phyloP scores from a whole-genome alignment of 2,113 vertebrate genomes.

The Coptodon rendalli region DNA sequence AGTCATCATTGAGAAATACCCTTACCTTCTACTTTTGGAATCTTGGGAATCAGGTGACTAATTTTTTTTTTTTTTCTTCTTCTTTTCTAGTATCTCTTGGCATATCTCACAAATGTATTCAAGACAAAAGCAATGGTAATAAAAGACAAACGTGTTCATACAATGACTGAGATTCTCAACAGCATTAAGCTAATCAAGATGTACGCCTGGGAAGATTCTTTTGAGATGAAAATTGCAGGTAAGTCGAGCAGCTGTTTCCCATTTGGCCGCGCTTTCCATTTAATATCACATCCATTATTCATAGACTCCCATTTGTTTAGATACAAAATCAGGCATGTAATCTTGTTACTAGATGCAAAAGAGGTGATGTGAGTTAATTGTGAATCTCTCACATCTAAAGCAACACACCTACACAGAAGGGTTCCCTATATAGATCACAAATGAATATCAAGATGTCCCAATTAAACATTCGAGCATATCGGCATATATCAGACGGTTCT shows the following conservation, averaged over 20 bases:
- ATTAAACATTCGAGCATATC: not conserved
- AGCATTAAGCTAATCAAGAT: conserved; percentile 82
- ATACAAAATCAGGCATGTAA: not conserved
- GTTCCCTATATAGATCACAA: not conserved
- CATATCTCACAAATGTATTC: conserved; percentile 63
- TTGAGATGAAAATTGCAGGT: conserved; percentile 70
- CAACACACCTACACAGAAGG: not conserved
- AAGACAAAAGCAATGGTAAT: conserved; percentile 54
- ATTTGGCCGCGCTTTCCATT: not conserved
- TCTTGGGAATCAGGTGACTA: not conserved
- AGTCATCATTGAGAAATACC: not conserved
- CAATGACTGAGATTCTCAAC: conserved; percentile 79
- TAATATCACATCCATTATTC: not conserved
- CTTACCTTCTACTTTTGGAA: not conserved
- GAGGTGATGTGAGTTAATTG: not conserved
- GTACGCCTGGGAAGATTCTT: conserved; percentile 78
- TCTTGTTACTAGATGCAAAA: not conserved
- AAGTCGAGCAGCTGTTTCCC: not conserved
- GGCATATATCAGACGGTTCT: not conserved
- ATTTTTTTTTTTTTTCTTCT: not conserved
- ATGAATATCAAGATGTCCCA: not conserved
- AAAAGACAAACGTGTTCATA: conserved; percentile 72
- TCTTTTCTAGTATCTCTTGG: conserved; percentile 66
- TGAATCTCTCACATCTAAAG: not conserved
- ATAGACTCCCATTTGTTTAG: not conserved